Percentiles rank a stretch among this genome's conserved stretches.
These are phyloP conservation scores for Pseudochirops corinnae DNA, from an alignment of 2,797 vertebrate genomes.

Conservation along the genomic window DNA sequence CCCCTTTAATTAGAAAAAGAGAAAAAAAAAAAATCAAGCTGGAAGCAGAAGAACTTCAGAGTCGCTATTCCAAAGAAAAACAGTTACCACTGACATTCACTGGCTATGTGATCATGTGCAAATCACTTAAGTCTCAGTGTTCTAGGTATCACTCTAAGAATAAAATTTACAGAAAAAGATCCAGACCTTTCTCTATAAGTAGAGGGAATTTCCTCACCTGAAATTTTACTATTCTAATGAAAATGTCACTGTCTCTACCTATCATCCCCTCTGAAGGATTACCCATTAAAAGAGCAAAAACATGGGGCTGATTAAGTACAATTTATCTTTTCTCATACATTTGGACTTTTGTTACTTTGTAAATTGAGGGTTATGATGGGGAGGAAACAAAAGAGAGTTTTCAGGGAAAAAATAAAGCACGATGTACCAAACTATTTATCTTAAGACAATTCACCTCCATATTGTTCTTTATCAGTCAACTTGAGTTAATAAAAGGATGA, in stretches of 20 bases:
- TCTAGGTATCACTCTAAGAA: neutral
- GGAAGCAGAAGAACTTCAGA: too few relatives aligned
- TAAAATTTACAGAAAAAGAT: neutral
- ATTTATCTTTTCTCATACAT: neutral
- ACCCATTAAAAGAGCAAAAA: neutral
- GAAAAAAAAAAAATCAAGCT: too few relatives aligned
- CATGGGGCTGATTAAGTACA: neutral
- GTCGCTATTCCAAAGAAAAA: too few relatives aligned
- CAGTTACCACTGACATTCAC: too few relatives aligned
- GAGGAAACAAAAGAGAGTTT: neutral
- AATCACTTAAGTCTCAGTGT: neutral
- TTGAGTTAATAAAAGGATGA: constrained; percentile 33
- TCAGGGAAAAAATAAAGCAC: neutral
- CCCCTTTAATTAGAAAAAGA: too few relatives aligned
- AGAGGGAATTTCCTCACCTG: neutral
- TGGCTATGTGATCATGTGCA: neutral
- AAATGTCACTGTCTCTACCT: neutral
- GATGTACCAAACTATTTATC: neutral
- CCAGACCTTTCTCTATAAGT: neutral
- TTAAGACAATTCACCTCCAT: constrained; percentile 19
- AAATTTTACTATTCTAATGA: neutral
- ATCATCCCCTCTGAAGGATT: neutral
- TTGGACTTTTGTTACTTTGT: neutral
- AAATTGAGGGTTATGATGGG: neutral
- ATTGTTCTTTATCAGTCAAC: constrained; percentile 16